phyloP scores from a whole-genome alignment of 2,797 vertebrate genomes.

The Valencia hispanica region DNA sequence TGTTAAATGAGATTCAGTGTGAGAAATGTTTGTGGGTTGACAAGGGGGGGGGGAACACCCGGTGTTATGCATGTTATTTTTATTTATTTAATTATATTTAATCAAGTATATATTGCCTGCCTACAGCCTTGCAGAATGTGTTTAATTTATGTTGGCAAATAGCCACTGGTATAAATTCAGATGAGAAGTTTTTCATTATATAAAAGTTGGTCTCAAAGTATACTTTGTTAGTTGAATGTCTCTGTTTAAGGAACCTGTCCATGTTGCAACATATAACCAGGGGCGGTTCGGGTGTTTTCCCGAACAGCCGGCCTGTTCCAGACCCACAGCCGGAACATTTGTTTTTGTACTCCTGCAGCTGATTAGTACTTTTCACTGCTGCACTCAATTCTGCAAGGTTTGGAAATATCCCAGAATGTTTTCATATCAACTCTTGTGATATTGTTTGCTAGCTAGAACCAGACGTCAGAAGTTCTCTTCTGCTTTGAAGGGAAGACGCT shows the following conservation, averaged over 20 bases:
- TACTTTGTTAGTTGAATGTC: neutral
- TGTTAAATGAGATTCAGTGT: conserved; percentile 74
- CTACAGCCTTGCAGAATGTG: conserved; percentile 27
- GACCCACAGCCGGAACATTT: too few relatives aligned
- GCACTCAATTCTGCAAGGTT: too few relatives aligned
- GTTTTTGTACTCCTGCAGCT: too few relatives aligned
- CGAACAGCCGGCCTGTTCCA: too few relatives aligned
- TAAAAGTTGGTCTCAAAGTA: neutral
- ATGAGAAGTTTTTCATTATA: neutral
- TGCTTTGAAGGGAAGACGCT: too few relatives aligned
- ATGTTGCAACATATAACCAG: neutral
- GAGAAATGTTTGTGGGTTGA: conserved; percentile 45
- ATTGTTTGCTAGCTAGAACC: too few relatives aligned
- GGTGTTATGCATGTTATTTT: conserved; percentile 48
- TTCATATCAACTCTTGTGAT: too few relatives aligned
- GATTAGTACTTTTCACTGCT: too few relatives aligned
- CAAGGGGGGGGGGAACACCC: conserved; percentile 26
- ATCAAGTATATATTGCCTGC: conserved; percentile 42
- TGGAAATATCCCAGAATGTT: too few relatives aligned
- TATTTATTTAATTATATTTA: conserved; percentile 34
- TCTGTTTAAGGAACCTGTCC: neutral
- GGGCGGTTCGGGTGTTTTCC: too few relatives aligned
- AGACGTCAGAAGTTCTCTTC: too few relatives aligned
- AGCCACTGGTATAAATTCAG: conserved; percentile 21
- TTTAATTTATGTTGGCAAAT: conserved; percentile 18